These are phyloP conservation scores for Benitochromis conjunctus DNA, from an alignment of 2,113 vertebrate genomes.

Conservation along the genomic window DNA sequence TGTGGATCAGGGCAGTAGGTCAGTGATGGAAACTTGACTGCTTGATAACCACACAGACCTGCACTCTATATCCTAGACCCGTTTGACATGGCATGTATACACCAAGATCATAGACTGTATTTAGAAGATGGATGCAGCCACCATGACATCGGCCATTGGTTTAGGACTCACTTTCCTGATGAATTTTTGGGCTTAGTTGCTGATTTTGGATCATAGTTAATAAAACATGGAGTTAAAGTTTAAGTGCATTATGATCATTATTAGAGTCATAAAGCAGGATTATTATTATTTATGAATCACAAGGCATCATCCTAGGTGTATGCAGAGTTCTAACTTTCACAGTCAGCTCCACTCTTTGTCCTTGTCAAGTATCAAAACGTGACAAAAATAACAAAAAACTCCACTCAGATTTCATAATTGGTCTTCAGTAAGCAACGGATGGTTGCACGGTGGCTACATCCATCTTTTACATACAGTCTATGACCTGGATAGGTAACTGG, in stretches of 20 bases:
- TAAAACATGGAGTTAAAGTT: neutral
- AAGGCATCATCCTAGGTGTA: neutral
- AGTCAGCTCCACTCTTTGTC: neutral
- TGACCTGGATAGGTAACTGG: neutral
- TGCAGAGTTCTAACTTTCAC: neutral
- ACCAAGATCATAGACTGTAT: neutral
- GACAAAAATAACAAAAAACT: neutral
- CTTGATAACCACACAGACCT: neutral
- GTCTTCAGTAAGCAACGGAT: neutral
- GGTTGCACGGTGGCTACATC: too few species aligned
- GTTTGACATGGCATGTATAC: neutral
- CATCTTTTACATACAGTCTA: neutral
- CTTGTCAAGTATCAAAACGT: neutral
- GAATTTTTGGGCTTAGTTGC: neutral
- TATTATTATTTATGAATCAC: neutral
- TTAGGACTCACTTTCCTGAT: neutral
- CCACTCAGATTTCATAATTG: rapidly evolving
- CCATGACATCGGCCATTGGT: neutral
- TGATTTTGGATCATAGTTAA: neutral
- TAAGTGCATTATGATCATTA: neutral
- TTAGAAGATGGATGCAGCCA: neutral
- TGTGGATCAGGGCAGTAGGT: neutral
- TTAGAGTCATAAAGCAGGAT: neutral
- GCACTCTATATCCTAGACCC: neutral
- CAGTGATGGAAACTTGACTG: neutral